Conservation (phyloP, 23 tunicate species). For the Ciona savignyi region DNA sequence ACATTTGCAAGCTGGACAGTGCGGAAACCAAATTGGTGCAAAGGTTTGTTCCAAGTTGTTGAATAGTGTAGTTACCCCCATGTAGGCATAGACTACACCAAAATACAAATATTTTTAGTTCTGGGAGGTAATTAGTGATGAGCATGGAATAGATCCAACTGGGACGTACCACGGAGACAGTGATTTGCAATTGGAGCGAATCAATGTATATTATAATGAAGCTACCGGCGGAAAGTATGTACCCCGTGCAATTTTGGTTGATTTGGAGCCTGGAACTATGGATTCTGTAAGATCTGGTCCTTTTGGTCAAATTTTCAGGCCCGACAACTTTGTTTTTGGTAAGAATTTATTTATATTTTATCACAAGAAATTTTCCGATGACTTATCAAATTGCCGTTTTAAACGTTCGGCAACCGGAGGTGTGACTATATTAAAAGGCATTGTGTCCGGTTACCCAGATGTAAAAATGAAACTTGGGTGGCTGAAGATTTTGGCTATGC, state of each 20-base stretch:
- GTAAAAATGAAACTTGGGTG: too few relatives aligned
- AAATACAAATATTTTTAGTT: constrained; percentile 35
- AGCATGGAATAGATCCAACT: constrained; percentile 92
- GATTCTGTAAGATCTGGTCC: constrained; percentile 91
- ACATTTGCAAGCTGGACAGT: constrained; percentile 79
- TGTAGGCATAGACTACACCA: neutral
- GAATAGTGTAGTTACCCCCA: too few relatives aligned
- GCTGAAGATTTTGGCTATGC: too few relatives aligned
- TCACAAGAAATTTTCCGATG: neutral
- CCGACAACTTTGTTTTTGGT: constrained; percentile 94
- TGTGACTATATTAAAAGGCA: too few relatives aligned
- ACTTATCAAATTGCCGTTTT: too few relatives aligned
- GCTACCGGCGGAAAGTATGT: constrained; percentile 96
- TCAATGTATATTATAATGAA: constrained; percentile 95
- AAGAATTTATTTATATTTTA: neutral
- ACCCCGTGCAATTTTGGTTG: constrained; percentile 92
- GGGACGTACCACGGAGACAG: constrained; percentile 94
- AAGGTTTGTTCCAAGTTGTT: constrained; percentile 44
- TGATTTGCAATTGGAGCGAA: constrained; percentile 88
- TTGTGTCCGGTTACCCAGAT: too few relatives aligned
- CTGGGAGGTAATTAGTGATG: constrained; percentile 98
- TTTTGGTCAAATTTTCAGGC: constrained; percentile 93
- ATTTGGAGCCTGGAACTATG: constrained; percentile 99
- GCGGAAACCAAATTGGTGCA: constrained; percentile 80
- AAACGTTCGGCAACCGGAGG: neutral